Conservation (phyloP, 2,113 vertebrate genomes). For the Noctilio leporinus region DNA sequence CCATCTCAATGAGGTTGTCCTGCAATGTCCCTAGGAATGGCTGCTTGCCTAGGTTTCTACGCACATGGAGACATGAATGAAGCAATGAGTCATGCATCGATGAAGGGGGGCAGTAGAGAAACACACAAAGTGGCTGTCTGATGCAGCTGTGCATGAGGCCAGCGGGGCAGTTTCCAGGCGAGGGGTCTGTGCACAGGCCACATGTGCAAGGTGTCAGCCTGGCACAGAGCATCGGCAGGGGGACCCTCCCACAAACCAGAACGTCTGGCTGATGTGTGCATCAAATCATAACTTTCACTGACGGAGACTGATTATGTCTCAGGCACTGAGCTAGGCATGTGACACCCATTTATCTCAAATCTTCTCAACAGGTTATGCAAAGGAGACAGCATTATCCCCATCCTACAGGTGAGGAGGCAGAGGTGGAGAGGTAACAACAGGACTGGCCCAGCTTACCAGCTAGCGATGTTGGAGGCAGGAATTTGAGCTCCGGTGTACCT, state of each 20-base stretch:
- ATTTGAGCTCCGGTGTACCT: background rate
- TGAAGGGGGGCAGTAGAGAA: conserved; percentile 80
- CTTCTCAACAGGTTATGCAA: background rate
- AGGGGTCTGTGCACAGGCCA: conserved; percentile 37
- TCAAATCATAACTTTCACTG: background rate
- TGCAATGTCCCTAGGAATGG: conserved; percentile 99
- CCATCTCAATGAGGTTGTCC: conserved; percentile 99
- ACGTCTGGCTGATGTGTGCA: background rate
- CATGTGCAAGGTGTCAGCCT: background rate
- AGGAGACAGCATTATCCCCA: background rate
- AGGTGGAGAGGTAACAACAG: background rate
- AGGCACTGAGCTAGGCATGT: background rate
- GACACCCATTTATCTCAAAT: background rate
- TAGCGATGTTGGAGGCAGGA: background rate
- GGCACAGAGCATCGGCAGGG: background rate
- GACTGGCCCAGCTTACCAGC: background rate
- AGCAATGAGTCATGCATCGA: conserved; percentile 94
- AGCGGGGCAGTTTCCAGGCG: conserved; percentile 6
- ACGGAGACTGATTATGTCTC: background rate
- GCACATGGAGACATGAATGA: conserved; percentile 97
- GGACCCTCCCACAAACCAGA: background rate
- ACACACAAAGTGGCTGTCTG: conserved; percentile 73
- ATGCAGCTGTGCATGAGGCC: conserved; percentile 72
- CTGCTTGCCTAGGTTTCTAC: conserved; percentile 99
- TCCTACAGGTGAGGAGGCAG: background rate